Evolutionary conservation across 2,113 vertebrate genomes (phyloP), one percentile per base, ranked within the genome.

Genomic region (Epinephelus cyanopodus): DNA sequence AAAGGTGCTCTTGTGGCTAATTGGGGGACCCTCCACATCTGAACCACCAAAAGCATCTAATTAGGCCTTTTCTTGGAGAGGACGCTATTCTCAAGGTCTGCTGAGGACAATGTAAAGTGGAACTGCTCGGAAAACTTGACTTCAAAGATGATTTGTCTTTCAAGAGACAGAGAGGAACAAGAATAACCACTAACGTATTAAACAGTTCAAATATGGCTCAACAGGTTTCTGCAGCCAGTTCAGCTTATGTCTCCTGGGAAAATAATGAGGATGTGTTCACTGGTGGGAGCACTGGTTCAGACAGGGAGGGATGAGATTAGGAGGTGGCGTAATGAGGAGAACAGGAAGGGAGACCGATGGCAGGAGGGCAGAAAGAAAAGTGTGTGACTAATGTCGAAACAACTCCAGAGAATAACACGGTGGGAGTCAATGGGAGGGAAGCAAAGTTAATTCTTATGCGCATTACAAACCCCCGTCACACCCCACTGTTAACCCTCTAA

Each of bases 361-460:
- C 42, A 23, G 81, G 83, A 81, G 81, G 79, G 78, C 67, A 74
- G 50, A 66, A 80, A 86, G 80, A 92, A 85, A 94, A 89, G 92
- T 90, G 90, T 87, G 92, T 92, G 90, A 94, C 92, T 91, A 92
- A 95, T 81, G 75, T 92, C 45, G 45, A 90, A 92, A 86, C 82
- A 83, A 74, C 87, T 81, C 78, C 18, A 83, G 77, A 92, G 90
- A 94, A 93, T 88, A 84, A 92, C 92, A 87, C 90, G 0, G 90
- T 85, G 78, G 92, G 94, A 89, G 94, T 87, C 72, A 79, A 79
- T 45, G 63, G 81, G 86, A 84, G 84, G 89, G 77, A 57, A 66
- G 80, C 52, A 45, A 60, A 80, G 83, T 86, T 77, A 58, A 94
- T 94, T 94, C 88, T 90, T 74, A 94, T 94, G 94, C 88, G 87